Conservation (phyloP, 2,113 vertebrate species). For the Miniopterus natalensis region DNA sequence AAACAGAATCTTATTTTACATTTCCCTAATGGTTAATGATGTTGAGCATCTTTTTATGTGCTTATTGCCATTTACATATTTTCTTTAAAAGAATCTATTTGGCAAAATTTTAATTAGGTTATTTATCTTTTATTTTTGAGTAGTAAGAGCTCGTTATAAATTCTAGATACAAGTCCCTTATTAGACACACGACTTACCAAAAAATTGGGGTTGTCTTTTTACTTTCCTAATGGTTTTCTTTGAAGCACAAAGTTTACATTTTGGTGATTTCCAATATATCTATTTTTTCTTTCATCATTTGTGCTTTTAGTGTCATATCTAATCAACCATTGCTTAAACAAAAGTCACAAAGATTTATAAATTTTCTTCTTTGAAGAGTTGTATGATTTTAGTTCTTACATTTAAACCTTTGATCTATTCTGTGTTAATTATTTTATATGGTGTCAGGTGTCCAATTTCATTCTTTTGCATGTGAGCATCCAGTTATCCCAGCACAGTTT, state of each 20-base stretch:
- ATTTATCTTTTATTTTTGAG: constrained; percentile 15
- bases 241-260: not conserved
- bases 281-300: not conserved
- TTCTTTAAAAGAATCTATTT: not conserved
- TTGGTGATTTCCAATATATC: not conserved
- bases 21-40: not conserved
- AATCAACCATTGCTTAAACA: not conserved
- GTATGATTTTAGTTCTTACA: not conserved
- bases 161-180: not conserved
- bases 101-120: not conserved
- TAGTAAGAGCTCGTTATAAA: not conserved
- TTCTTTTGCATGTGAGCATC: not conserved
- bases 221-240: not conserved
- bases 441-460: not conserved
- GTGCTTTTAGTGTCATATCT: not conserved
- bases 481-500: not conserved
- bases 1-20: not conserved
- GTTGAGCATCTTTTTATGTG: not conserved
- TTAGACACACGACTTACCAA: not conserved
- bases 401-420: not conserved
- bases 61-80: not conserved
- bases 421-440: not conserved
- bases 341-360: not conserved
- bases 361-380: not conserved
- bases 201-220: not conserved